phyloP scores from a whole-genome alignment of 2,113 vertebrate genomes.

The Apteryx mantelli region DNA sequence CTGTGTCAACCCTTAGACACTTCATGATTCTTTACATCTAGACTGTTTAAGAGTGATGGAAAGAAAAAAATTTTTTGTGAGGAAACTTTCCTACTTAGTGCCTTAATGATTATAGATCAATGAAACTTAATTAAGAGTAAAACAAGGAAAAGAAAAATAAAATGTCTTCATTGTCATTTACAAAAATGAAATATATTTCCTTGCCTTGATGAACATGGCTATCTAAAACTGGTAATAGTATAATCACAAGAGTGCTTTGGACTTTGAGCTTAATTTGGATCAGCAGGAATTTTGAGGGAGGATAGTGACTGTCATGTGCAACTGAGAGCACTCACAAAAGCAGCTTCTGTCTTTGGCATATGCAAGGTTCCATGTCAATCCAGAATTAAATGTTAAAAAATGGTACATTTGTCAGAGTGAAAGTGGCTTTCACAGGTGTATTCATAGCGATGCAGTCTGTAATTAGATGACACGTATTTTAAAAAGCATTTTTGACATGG shows the following conservation, averaged over 20 bases:
- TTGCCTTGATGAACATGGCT: background rate
- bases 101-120: background rate
- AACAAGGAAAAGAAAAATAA: background rate
- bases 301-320: background rate
- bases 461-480: background rate
- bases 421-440: background rate
- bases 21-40: background rate
- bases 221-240: background rate
- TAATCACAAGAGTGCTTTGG: background rate
- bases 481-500: background rate
- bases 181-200: background rate
- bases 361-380: background rate
- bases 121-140: background rate
- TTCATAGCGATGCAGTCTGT: background rate
- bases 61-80: background rate
- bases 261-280: constrained; percentile 1
- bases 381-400: background rate
- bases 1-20: background rate
- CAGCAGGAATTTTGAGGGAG: background rate
- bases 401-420: background rate
- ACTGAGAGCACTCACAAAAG: background rate
- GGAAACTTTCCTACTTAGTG: background rate
- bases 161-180: background rate
- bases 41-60: background rate
- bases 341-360: background rate